A percentile compares a stretch with the other conserved stretches of the same genome.
Conservation (phyloP, 2,797 vertebrate genomes). For the Sebastes wilsoni region DNA sequence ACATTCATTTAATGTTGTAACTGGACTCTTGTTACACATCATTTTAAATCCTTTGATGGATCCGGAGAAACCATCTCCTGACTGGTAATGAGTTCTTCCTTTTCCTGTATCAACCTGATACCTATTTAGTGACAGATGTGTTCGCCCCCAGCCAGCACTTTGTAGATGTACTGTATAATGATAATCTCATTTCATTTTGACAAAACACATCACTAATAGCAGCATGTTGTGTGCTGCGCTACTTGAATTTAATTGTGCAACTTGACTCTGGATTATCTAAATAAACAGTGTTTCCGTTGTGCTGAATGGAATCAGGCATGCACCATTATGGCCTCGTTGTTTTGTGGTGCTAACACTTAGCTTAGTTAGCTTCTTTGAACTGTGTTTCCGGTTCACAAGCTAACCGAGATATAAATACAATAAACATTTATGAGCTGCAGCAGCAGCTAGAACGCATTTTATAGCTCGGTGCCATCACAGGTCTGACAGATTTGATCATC, state of each 20-base stretch:
- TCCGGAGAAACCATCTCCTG: background rate
- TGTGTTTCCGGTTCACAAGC: conserved; percentile 35
- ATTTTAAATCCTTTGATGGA: background rate
- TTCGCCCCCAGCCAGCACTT: background rate
- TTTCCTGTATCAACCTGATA: background rate
- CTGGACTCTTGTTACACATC: background rate
- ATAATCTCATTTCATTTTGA: background rate
- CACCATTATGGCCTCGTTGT: background rate
- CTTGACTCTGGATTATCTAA: background rate
- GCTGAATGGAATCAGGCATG: conserved; percentile 2
- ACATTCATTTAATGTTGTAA: background rate
- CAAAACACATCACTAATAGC: background rate
- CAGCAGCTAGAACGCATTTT: conserved; percentile 34
- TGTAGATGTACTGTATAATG: background rate
- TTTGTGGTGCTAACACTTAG: background rate
- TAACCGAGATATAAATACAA: conserved; percentile 36
- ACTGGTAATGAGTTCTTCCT: background rate
- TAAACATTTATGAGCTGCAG: conserved; percentile 39
- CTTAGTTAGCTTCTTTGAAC: conserved; percentile 11
- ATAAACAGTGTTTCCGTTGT: background rate
- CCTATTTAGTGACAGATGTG: background rate
- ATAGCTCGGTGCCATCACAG: conserved; percentile 16
- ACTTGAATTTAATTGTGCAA: background rate
- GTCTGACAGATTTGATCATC: conserved; percentile 55
- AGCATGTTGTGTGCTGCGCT: background rate